Evolutionary conservation across 1,140 invertebrate genomes (phyloP).

Genomic region (Hyles vespertilio): DNA sequence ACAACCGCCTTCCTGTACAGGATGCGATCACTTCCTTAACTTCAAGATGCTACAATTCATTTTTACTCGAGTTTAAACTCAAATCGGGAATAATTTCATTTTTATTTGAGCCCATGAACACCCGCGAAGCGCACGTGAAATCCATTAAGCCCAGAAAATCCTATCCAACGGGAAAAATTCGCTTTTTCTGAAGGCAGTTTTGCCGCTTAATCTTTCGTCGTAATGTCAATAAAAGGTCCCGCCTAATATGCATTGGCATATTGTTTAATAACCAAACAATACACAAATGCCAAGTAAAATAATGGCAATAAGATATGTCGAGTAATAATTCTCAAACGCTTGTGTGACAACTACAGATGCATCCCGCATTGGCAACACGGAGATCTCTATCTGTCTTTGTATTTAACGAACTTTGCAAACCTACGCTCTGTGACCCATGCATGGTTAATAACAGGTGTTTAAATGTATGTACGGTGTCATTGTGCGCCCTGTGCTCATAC

Average conservation of each 20-base stretch:
- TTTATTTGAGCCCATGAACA: neutral
- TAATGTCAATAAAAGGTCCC: no score
- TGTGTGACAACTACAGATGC: no score
- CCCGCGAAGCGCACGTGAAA: conserved; percentile 48
- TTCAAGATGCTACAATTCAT: neutral
- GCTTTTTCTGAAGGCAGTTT: no score
- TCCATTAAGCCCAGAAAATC: conserved; percentile 61
- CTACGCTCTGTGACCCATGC: conserved; percentile 61
- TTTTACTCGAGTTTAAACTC: neutral
- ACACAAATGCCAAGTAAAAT: conserved; percentile 43
- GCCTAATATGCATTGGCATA: no score
- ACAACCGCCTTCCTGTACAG: no score
- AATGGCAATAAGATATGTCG: neutral
- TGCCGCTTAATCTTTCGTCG: no score
- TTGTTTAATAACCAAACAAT: conserved; percentile 35
- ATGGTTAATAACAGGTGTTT: conserved; percentile 73
- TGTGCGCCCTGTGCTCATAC: conserved; percentile 61
- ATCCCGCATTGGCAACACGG: conserved; percentile 20
- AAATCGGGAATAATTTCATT: neutral
- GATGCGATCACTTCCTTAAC: no score
- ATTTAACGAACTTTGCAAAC: conserved; percentile 57
- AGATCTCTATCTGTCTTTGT: conserved; percentile 67
- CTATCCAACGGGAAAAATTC: conserved; percentile 19
- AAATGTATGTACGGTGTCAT: conserved; percentile 66
- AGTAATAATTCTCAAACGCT: no score